Evolutionary conservation across 1,140 invertebrate genomes (phyloP).

Genomic region (Drosophila biarmipes): DNA sequence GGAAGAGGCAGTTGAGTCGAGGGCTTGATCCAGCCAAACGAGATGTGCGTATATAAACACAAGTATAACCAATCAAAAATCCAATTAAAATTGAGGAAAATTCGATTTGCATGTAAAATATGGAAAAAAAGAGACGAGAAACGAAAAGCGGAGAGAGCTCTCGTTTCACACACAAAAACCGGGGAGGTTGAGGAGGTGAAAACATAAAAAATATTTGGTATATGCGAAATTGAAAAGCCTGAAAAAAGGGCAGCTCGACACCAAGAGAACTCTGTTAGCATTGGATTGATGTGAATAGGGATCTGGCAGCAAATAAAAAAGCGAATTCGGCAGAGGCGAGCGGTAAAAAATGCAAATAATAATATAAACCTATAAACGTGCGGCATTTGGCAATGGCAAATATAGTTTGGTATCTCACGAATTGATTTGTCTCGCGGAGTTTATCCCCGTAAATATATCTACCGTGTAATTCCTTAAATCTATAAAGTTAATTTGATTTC

Average conservation of each 20-base stretch:
- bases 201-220: conserved; percentile 81
- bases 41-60: conserved; percentile 81
- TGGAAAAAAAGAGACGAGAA: conserved; percentile 63
- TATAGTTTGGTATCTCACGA: conserved; percentile 15
- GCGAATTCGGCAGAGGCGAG: conserved; percentile 2
- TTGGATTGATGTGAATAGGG: conserved; percentile 67
- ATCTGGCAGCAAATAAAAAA: conserved; percentile 32
- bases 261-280: conserved; percentile 54
- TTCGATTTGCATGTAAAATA: conserved; percentile 85
- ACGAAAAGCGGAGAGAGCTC: conserved; percentile 21
- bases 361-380: conserved; percentile 76
- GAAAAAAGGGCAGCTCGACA: conserved; percentile 74
- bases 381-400: conserved; percentile 68
- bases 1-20: neutral
- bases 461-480: too few relatives aligned
- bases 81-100: conserved; percentile 85
- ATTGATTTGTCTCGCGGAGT: conserved; percentile 20
- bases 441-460: too few relatives aligned
- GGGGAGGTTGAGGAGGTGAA: conserved; percentile 19
- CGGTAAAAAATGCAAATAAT: conserved; percentile 61
- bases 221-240: conserved; percentile 80
- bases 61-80: conserved; percentile 85
- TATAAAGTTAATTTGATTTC: neutral
- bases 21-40: conserved; percentile 46
- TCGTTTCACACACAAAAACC: conserved; percentile 2